Evolutionary conservation across 2,113 vertebrate genomes (phyloP), one percentile per base, ranked within the genome.

Genomic region (Vulpes ferrilata): DNA sequence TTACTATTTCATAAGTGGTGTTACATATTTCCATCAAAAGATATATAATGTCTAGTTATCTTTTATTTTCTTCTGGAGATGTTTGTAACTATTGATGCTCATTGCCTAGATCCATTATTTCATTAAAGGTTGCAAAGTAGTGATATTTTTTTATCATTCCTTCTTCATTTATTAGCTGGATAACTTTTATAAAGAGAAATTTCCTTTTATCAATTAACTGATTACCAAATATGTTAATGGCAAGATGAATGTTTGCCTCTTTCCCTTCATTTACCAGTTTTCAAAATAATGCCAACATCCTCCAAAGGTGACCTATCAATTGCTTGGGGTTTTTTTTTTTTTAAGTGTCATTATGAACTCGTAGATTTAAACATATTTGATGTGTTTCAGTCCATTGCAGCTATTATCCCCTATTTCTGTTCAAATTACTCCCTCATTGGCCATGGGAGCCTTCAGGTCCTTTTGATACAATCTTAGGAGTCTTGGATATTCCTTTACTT

Each of bases 141-240:
- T 80, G 11, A 38, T 19, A 57, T 64, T 71, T 64, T 71, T 65
- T 71, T 90, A 67, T 84, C 43, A 82, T 13, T 30, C 43, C 53
- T 35, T 48, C 48, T 73, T 89, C 64, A 67, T 32, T 87, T 81
- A 60, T 22, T 69, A 90, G 19, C 83, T 89, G 51, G 32, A 62
- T 38, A 82, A 51, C 20, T 90, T 83, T 86, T 35, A 10, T 55
- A 80, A 73, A 69, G 80, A 95, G 79, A 97, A 80, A 71, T 81
- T 69, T 76, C 53, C 57, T 51, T 94, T 76, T 30, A 27, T 79
- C 20, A 5, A 53, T 84, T 84, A 73, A 73, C 12, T 90, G 92
- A 67, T 53, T 69, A 84, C 64, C 89, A n/a, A 30, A 12, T n/a
- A 79, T 12, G 4, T 32, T 89, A 88, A 88, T 3, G 13, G 27